Conservation (phyloP, 2,888 invertebrate genomes). For the Ormyrus labotus region DNA sequence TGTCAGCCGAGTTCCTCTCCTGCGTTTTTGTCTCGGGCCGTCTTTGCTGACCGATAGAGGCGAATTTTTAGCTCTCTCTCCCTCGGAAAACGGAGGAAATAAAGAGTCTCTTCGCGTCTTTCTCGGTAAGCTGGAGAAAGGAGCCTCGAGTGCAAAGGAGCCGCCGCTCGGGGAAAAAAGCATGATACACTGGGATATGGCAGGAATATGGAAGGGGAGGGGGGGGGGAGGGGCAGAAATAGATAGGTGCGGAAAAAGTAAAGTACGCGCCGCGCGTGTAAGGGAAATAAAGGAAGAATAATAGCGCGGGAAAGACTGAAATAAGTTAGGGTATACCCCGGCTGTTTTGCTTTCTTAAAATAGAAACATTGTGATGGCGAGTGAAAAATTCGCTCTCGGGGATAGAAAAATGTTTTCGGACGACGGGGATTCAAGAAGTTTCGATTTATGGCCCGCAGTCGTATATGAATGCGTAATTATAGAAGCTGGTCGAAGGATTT, state of each 20-base stretch:
- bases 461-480: conserved; percentile 8
- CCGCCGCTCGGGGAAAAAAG: conserved; percentile 17
- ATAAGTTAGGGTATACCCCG: background rate
- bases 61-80: conserved; percentile 28
- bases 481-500: background rate
- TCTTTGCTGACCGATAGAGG: conserved; percentile 35
- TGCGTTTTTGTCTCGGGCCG: conserved; percentile 9
- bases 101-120: conserved; percentile 15
- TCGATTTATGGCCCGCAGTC: too few relatives aligned
- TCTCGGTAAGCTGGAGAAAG: conserved; percentile 28
- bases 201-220: conserved; percentile 1
- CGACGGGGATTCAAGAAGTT: background rate
- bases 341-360: conserved; percentile 22
- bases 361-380: conserved; percentile 16
- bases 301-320: conserved; percentile 33
- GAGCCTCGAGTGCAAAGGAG: conserved; percentile 12
- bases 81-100: conserved; percentile 27
- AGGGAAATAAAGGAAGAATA: conserved; percentile 42
- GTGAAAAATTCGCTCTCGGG: conserved; percentile 4
- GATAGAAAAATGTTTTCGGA: conserved; percentile 13
- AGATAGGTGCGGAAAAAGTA: conserved; percentile 28
- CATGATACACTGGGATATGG: conserved; percentile 11
- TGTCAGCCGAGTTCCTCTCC: background rate
- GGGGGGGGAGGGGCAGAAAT: background rate
- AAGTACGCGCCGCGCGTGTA: conserved; percentile 9